Conservation (phyloP, 2,113 vertebrate genomes). For the Pao palembangensis region DNA sequence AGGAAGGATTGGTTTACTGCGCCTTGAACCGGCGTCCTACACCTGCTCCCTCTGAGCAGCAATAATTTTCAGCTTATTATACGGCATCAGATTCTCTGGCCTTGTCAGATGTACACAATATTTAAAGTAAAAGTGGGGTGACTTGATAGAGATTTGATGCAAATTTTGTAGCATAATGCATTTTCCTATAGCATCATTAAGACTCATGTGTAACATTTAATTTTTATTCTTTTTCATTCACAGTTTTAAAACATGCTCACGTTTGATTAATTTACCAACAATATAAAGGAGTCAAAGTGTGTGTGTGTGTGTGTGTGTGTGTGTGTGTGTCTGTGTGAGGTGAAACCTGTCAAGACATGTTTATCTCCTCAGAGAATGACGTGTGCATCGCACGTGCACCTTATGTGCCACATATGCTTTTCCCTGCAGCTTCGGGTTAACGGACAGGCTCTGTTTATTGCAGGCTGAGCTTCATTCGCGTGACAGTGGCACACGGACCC, state of each 20-base stretch:
- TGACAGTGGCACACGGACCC: slow-evolving; percentile 23
- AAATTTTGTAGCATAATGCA: no score
- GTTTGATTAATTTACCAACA: no score
- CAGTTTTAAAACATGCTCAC: no score
- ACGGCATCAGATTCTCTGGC: no score
- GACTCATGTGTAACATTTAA: no score
- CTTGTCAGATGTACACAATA: no score
- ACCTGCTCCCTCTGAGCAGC: slow-evolving; percentile 14
- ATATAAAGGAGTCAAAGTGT: no score
- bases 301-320: no score
- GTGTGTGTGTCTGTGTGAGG: slow-evolving; percentile 12
- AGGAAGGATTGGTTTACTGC: slow-evolving; percentile 1
- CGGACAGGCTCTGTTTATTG: slow-evolving; percentile 38
- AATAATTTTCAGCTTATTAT: slow-evolving; percentile 13
- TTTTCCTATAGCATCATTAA: no score
- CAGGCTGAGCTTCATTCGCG: slow-evolving; percentile 41
- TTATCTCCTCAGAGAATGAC: slow-evolving; percentile 33
- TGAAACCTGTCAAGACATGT: slow-evolving; percentile 55
- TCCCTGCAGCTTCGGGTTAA: slow-evolving; percentile 30
- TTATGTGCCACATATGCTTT: slow-evolving; percentile 13
- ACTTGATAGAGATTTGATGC: no score
- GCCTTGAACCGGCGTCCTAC: slow-evolving; percentile 3
- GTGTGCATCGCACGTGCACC: slow-evolving; percentile 9
- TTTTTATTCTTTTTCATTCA: no score
- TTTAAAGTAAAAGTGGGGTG: no score